Conservation (phyloP, 2,888 invertebrate genomes). For the Patella ulyssiponensis region DNA sequence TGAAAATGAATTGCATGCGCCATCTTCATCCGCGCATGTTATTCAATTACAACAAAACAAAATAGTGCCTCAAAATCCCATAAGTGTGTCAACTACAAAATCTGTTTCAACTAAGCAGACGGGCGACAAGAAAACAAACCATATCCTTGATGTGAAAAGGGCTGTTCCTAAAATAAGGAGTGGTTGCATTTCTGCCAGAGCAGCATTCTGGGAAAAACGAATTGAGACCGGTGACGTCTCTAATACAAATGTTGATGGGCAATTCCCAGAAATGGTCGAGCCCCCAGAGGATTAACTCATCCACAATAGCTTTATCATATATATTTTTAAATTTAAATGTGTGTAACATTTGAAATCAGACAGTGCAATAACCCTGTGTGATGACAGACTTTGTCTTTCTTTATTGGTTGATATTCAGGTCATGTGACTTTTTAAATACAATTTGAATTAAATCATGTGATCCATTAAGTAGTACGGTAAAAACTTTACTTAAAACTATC, state of each 20-base stretch:
- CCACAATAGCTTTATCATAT: too few species aligned
- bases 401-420: too few species aligned
- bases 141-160: conserved; percentile 14
- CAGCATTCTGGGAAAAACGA: conserved; percentile 62
- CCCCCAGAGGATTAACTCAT: not conserved
- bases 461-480: too few species aligned
- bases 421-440: too few species aligned
- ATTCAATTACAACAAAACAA: not conserved
- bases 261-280: conserved; percentile 57
- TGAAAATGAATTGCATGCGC: conserved; percentile 11
- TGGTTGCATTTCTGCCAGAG: conserved; percentile 60
- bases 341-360: too few species aligned
- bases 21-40: not conserved
- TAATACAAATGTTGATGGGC: conserved; percentile 38
- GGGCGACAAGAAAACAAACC: not conserved
- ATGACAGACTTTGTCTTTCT: too few species aligned
- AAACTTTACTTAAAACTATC: too few species aligned
- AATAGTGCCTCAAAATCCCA: not conserved
- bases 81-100: not conserved
- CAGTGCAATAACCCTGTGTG: too few species aligned
- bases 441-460: too few species aligned
- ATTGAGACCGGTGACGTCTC: conserved; percentile 42
- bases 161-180: conserved; percentile 47
- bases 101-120: not conserved
- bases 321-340: too few species aligned